Conservation (phyloP, 2,888 invertebrate species). For the Phymatocera aterrima region DNA sequence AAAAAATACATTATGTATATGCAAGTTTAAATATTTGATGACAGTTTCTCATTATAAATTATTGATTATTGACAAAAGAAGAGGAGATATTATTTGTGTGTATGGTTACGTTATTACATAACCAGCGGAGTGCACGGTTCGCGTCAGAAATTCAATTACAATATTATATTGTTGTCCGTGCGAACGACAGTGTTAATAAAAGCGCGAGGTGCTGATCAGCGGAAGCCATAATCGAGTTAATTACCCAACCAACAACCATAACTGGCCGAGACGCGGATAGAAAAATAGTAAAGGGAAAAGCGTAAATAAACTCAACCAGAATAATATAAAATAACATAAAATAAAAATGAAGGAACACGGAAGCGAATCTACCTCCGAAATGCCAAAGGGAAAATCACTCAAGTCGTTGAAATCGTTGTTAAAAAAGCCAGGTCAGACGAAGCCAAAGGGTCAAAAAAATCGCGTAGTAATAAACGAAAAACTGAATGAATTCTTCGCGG, state of each 20-base stretch:
- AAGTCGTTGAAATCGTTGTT: slow-evolving; percentile 82
- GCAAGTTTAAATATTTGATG: slow-evolving; percentile 10
- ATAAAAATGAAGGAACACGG: slow-evolving; percentile 47
- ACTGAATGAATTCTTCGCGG: slow-evolving; percentile 93
- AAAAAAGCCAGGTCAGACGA: slow-evolving; percentile 84
- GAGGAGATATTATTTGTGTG: not conserved
- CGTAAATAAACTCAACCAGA: not conserved
- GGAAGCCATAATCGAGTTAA: slow-evolving; percentile 16
- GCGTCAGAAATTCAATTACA: not conserved
- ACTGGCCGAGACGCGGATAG: not conserved
- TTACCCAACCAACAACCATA: not conserved
- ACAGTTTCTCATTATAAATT: not conserved
- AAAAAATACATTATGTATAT: not conserved
- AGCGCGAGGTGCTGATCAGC: not conserved
- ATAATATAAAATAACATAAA: not conserved
- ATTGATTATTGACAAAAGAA: not conserved
- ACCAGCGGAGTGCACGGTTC: not conserved
- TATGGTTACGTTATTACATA: slow-evolving; percentile 25
- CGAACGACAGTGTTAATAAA: not conserved
- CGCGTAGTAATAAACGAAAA: slow-evolving; percentile 93
- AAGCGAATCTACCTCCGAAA: slow-evolving; percentile 58
- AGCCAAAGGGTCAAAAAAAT: slow-evolving; percentile 81
- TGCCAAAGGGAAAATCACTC: slow-evolving; percentile 57
- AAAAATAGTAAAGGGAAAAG: not conserved
- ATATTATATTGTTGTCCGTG: slow-evolving; percentile 5